Evolutionary conservation across 2,797 vertebrate genomes (phyloP), one percentile per base, ranked within the genome.

Genomic region (Thripadectes ignobilis): DNA sequence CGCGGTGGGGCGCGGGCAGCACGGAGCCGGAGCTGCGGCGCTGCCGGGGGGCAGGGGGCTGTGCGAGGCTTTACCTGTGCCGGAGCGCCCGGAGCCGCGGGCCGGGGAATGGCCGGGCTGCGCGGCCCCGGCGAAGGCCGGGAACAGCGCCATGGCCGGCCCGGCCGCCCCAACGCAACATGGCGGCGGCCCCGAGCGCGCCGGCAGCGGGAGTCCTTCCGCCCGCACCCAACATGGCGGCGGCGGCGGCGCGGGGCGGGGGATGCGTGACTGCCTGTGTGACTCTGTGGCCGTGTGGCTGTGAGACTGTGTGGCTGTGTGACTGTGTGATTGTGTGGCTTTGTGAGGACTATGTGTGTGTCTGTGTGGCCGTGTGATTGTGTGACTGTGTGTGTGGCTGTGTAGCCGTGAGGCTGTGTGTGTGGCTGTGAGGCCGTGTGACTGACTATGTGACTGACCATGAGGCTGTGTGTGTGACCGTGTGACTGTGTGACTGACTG

Each of bases 141-240:
- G 97, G 82, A 98, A 98, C 22, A 98, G 85, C 5, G 97, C 97
- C 97, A 97, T 97, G 21, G 8, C 76, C 18, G 17, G 36, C 16
- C 36, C 26, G 3, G 43, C 39, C 2, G 46, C 41, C 26, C 66
- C 3, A 30, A 36, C 17, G 62, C 85, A 97, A 95, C 89, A 93
- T 92, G 93, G 96, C 95, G 92, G 14, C 18, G 23, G 19, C 9
- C 9, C 48, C 0, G 5, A 38, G 97, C 73, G 26, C 38, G 3
- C 63, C 41, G 97, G 97, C 96, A 96, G 2, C 2, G 52, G 96
- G 88, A 96, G 97, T 97, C 82, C 34, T 16, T 4, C 29, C 23
- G 10, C 4, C 10, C 5, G 4, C 1, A 1, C 1, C 4, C 74
- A 88, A 92, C 65, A 97, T 93, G 95, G 95, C 49, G 68, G 30